Base-by-base conservation (phyloP, 2,797 vertebrate genomes). In the Ateles fusciceps region DNA sequence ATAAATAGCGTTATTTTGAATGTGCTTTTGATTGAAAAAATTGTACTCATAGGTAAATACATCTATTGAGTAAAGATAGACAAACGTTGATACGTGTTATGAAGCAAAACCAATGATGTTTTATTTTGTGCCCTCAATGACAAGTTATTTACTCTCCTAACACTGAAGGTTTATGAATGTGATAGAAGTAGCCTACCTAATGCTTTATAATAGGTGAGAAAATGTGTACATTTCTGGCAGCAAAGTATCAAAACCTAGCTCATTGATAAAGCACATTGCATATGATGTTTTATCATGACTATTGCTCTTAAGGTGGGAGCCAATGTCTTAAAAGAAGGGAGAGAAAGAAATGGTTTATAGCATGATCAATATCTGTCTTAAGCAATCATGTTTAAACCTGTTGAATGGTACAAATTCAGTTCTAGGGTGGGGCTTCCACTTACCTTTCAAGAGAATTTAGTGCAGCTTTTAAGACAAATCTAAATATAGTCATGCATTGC, bases 211-310 rank as follows among this genome's bases (percentile, higher is more conserved):
- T 22, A 57, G n/a, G 39, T 75, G 96, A 97, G 91, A 80, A 71
- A 81, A 55, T 46, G n/a, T 48, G 78, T 94, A 91, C 80, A 96
- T 94, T 92, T 85, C 95, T 85, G 81, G 64, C 46, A 30, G 94
- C 71, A 92, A 36, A 95, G 87, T 97, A n/a, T 97, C 98, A 96
- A 98, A 94, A 88, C 97, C 57, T 7, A 91, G 64, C 52, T 91
- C 76, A n/a, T 3, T 0, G 2, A 89, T 85, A 68, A 90, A 97
- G 79, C 85, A 95, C 61, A 84, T 64, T 90, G 90, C 97, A 96
- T 96, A 71, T 79, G 92, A 88, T 39, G 74, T 85, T 96, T 97
- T 97, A 97, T 98, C 98, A 98, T 98, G 98, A 98, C 92, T 98
- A 93, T 44, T 75, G 80, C 96, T 98, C 85, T 72, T 98, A 19